A percentile compares a stretch with the other conserved stretches of the same genome.
Evolutionary conservation across 2,113 vertebrate genomes (phyloP).

Genomic region (Pogonocichla stellata): DNA sequence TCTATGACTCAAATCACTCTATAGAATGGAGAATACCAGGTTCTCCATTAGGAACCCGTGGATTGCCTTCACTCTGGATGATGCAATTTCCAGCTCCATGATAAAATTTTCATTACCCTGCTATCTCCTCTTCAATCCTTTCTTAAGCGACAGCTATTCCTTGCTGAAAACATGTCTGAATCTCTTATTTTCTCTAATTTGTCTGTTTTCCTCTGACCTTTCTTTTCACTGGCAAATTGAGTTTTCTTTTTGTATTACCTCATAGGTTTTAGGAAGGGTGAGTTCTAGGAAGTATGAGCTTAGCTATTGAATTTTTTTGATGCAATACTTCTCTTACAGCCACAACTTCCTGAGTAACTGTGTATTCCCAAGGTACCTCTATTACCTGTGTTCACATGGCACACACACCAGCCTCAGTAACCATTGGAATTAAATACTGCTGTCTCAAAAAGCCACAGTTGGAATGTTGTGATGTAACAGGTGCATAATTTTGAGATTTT

Average conservation of each 20-base stretch:
- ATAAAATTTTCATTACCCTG: neutral
- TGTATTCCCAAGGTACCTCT: fast-evolving
- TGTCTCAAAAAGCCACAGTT: fast-evolving
- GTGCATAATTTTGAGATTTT: neutral
- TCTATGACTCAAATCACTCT: neutral
- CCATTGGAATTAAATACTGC: neutral
- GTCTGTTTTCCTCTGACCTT: neutral
- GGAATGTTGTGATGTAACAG: neutral
- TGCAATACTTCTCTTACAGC: neutral
- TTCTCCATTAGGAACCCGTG: neutral
- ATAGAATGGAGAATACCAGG: neutral
- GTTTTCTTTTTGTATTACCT: neutral
- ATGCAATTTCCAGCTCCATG: neutral
- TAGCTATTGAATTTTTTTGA: neutral
- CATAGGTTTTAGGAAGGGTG: neutral
- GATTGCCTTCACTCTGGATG: neutral
- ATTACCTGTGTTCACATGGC: fast-evolving
- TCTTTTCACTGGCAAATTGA: neutral
- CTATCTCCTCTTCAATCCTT: neutral
- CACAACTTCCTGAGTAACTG: neutral
- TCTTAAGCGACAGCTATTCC: neutral
- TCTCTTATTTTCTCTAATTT: neutral
- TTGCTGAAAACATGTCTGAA: neutral
- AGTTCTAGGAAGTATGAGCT: neutral
- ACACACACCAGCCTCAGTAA: neutral